Evolutionary conservation across 2,113 vertebrate species (phyloP).

Genomic region (Ictalurus furcatus): DNA sequence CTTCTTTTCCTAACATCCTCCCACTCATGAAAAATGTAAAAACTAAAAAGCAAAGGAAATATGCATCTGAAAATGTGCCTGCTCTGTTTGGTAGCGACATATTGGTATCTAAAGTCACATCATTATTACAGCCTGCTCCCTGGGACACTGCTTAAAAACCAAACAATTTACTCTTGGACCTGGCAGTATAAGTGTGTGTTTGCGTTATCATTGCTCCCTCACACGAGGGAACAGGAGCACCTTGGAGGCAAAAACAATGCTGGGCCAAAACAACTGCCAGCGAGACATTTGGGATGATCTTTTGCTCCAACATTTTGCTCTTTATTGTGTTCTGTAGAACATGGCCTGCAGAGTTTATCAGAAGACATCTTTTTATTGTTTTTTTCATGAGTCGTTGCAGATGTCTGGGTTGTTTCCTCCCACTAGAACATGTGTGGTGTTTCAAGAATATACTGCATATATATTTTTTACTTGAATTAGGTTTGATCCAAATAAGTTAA

Average conservation of each 20-base stretch:
- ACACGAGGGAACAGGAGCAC: slow-evolving; percentile 57
- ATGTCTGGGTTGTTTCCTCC: neutral
- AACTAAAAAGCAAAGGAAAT: neutral
- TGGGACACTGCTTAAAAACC: neutral
- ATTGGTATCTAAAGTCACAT: slow-evolving; percentile 56
- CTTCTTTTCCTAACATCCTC: neutral
- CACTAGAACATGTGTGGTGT: no score
- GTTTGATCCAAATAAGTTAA: neutral
- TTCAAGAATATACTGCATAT: no score
- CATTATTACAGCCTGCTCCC: slow-evolving; percentile 58
- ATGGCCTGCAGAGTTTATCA: slow-evolving; percentile 32
- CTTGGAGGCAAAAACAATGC: slow-evolving; percentile 63
- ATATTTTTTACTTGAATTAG: no score
- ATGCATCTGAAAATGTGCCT: neutral
- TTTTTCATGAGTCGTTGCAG: slow-evolving; percentile 23
- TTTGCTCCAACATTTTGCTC: slow-evolving; percentile 63
- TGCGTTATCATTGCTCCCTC: slow-evolving; percentile 62
- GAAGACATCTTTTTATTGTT: slow-evolving; percentile 36
- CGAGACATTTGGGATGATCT: slow-evolving; percentile 54
- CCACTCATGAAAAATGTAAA: neutral
- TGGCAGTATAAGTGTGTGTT: slow-evolving; percentile 73
- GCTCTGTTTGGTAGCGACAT: slow-evolving; percentile 55
- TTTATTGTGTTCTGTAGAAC: slow-evolving; percentile 51
- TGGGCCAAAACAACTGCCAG: slow-evolving; percentile 61
- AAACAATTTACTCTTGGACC: slow-evolving; percentile 66